phyloP scores from a whole-genome alignment of 30 jellyfish, hydroid and myxozoan genomes.

The Aurelia coerulea region DNA sequence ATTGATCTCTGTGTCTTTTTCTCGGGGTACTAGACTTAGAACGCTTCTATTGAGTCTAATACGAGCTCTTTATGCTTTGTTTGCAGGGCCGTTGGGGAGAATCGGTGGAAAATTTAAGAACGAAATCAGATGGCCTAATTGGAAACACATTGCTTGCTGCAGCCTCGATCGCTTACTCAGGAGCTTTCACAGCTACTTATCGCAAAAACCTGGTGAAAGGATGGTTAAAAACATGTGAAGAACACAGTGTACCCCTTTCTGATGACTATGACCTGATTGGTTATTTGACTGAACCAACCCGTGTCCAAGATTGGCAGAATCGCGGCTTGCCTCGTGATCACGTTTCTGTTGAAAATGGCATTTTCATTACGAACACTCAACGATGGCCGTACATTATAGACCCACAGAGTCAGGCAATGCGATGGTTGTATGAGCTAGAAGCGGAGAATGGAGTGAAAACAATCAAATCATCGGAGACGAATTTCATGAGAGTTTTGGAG shows the following conservation, averaged over 20 bases:
- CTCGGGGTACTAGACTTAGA: too few species aligned
- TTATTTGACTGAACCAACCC: slow-evolving; percentile 61
- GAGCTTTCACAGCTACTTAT: slow-evolving; percentile 70
- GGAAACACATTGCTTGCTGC: slow-evolving; percentile 78
- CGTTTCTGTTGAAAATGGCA: slow-evolving; percentile 84
- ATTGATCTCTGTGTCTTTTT: too few species aligned
- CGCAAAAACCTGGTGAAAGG: slow-evolving; percentile 39
- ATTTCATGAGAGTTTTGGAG: slow-evolving; percentile 78
- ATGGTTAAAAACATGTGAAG: slow-evolving; percentile 61
- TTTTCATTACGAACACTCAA: slow-evolving; percentile 58
- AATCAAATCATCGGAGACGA: slow-evolving; percentile 68
- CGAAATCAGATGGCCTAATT: slow-evolving; percentile 54
- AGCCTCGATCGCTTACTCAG: slow-evolving; percentile 76
- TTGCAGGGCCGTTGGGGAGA: slow-evolving; percentile 83
- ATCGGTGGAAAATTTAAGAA: slow-evolving; percentile 49
- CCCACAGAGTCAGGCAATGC: slow-evolving; percentile 89
- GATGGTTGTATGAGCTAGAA: slow-evolving; percentile 78
- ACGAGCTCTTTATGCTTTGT: background rate
- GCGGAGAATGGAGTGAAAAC: slow-evolving; percentile 58
- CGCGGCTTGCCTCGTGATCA: slow-evolving; percentile 87
- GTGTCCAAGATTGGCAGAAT: slow-evolving; percentile 81
- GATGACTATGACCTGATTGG: slow-evolving; percentile 39
- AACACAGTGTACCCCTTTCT: slow-evolving; percentile 38
- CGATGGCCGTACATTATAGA: slow-evolving; percentile 90
- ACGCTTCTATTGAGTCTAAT: too few species aligned